Base-by-base conservation (phyloP, 2,113 vertebrate genomes). In the Genyomyrus donnyi region DNA sequence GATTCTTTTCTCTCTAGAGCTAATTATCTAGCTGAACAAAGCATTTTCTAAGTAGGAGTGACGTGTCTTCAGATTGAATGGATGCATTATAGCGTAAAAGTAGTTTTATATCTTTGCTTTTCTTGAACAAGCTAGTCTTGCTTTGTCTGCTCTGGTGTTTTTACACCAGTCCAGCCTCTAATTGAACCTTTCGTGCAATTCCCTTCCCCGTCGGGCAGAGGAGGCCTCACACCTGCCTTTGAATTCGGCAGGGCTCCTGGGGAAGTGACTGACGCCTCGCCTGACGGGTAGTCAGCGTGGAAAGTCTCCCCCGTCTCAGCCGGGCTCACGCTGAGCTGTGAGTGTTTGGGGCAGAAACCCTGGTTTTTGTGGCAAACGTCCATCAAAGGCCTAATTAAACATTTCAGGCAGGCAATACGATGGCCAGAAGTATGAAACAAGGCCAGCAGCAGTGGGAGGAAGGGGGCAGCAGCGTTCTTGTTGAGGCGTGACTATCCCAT, bases 361-460 rank as follows among this genome's bases (percentile, higher is more conserved):
- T 93, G 91, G 93, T 93, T 93, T 94, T 95, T 93, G 94, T 95
- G 94, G 94, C 95, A 96, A 96, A 95, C 95, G 95, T 95, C 96
- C 95, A 96, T 96, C 95, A 96, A 96, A 96, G 96, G 91, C 90
- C 94, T 95, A 94, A 96, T 96, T 96, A 96, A 93, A 94, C 94
- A 93, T 93, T 94, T 93, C 93, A 93, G 94, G 95, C 94, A 53
- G 91, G 90, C 92, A 93, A 88, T 91, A 93, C 93, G 90, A 91
- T 92, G 15, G 58, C 90, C 85, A 92, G 91, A 91, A 91, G 92
- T 89, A 45, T 46, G 58, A 77, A 39, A 52, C 39, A 2, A 56
- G 85, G 48, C 85, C n/a, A 24, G 83, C 83, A n/a, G 83, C 21
- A 5, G 13, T 19, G 50, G 27, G 85, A 35, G 27, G 17, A 35